Evolutionary conservation across 2,888 invertebrate species (phyloP), one percentile per base, ranked within the genome.

Genomic region (Deilephila porcellus): DNA sequence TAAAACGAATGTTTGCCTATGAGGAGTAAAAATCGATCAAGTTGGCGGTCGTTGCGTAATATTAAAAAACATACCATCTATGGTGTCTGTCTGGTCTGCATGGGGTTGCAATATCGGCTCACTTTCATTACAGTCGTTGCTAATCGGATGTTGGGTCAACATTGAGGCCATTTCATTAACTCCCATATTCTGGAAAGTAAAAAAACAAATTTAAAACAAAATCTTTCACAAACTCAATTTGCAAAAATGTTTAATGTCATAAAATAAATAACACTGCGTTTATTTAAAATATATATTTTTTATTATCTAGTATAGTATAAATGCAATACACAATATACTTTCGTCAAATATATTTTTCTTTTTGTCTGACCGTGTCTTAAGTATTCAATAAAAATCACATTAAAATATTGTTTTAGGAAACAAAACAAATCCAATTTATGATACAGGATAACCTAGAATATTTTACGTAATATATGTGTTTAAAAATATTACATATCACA

Each of bases 61-160:
- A 59, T 45, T 45, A 60, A 64, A 73, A 52, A 74, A 93, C 97
- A 97, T 93, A 97, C 97, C 97, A 91, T 97, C 97, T 86, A 97
- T 97, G 84, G 97, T 95, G 91, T 97, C 97, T 77, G 96, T 95
- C 86, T 96, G 96, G 90, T 97, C 97, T 63, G 96, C 96, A 80
- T 96, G 96, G 78, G 96, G 93, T 80, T 95, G 95, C 81, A 95
- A 95, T 88, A 95, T 95, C 82, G 89, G 95, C 87, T 96, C 97
- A 83, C 91, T 91, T 77, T 96, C 96, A 76, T 93, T 93, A 82
- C 95, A 94, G 79, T 96, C 96, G 82, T 96, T 96, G 83, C 95
- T 95, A 79, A 96, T 91, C 74, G 95, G 94, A 84, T 96, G 96
- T 78, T 96, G 95, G 73, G 95, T 94, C 85, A 96, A 88, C 89